Conservation (phyloP, 2,888 invertebrate genomes). For the Sesia apiformis region DNA sequence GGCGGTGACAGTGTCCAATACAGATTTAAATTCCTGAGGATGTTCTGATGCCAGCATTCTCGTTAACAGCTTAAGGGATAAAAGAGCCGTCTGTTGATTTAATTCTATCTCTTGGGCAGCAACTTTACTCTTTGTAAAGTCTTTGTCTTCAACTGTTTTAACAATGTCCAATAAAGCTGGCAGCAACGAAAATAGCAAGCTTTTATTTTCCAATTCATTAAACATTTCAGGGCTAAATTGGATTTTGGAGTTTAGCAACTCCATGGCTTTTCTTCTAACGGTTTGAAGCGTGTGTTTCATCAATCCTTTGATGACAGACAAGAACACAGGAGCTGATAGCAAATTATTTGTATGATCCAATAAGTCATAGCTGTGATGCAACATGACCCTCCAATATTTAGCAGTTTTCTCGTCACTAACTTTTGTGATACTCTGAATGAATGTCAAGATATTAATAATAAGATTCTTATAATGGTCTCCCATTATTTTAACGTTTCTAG, state of each 20-base stretch:
- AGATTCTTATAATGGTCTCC: conserved; percentile 79
- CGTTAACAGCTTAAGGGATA: conserved; percentile 88
- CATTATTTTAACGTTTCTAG: conserved; percentile 63
- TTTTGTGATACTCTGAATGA: conserved; percentile 78
- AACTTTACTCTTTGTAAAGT: conserved; percentile 25
- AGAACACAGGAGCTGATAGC: conserved; percentile 85
- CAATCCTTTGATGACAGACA: conserved; percentile 84
- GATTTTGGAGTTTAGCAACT: conserved; percentile 87
- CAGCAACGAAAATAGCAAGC: conserved; percentile 74
- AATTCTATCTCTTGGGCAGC: conserved; percentile 76
- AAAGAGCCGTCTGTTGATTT: conserved; percentile 87
- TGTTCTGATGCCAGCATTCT: conserved; percentile 79
- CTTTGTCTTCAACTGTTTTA: conserved; percentile 58
- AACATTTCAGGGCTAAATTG: conserved; percentile 79
- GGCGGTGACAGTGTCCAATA: conserved; percentile 79
- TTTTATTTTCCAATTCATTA: conserved; percentile 58
- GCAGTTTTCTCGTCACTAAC: conserved; percentile 76
- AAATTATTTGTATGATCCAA: conserved; percentile 87
- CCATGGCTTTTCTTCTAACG: conserved; percentile 87
- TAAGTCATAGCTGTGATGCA: conserved; percentile 85
- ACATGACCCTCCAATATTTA: conserved; percentile 89
- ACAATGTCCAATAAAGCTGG: conserved; percentile 77
- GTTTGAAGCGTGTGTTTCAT: conserved; percentile 80
- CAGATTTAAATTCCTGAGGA: conserved; percentile 80
- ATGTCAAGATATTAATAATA: conserved; percentile 79